Evolutionary conservation across 1,140 invertebrate species (phyloP), one percentile per base, ranked within the genome.

Genomic region (Drosophila sp.): DNA sequence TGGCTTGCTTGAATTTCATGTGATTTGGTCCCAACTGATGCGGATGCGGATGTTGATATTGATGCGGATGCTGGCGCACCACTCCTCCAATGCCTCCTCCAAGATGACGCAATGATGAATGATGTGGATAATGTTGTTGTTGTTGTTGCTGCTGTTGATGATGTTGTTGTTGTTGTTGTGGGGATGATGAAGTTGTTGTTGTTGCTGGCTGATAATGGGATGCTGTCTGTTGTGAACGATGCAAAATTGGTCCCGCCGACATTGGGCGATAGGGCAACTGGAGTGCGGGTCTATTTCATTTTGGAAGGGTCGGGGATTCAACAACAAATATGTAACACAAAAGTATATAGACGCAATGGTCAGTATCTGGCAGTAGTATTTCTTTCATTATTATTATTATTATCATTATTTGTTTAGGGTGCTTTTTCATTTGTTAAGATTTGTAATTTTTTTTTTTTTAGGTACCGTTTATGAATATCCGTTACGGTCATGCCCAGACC

Each of bases 381-480:
- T 47, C 44, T 47, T 23, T 44, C 41, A 23, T 23, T 6, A 6
- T 47, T 23, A 25, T 47, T 17, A 35, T 35, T 5, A 44, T 17
- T 44, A 25, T 25, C 23, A 8, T 40, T 60, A n/a, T 23, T 32
- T 30, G 30, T 41, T n/a, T 54, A 32, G 8, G 27, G 55, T 56
- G 55, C 55, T 56, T 55, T 57, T 61, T 11, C 33, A 4, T 44
- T 47, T 47, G 7, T 25, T 47, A 47, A 47, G 44, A 2, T 47
- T 27, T 30, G 17, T 32, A 41, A 55, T 58, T 27, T 7, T 58
- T 54, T 32, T 44, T 58, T 72, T 64, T 55, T 69, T 74, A 78
- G 74, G 60, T 92, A 92, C 91, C 91, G 91, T 90, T 92, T 90
- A 72, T 90, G 80, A 27, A 85, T 90, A 85, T 92, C 91, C 85